Evolutionary conservation across 37 sponge, comb jelly and placozoan species (phyloP).

Genomic region (Chondrilla cf. caribensis): DNA sequence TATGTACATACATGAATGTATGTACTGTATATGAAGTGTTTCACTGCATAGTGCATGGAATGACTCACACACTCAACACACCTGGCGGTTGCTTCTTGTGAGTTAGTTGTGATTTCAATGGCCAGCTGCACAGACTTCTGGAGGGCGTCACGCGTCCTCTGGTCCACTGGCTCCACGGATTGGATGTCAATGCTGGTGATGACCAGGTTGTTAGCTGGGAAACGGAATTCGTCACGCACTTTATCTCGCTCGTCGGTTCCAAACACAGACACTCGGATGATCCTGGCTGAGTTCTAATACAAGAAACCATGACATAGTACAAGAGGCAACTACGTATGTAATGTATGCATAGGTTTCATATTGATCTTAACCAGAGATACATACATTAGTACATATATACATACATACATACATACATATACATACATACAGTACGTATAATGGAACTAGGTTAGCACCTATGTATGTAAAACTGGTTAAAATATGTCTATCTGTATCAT

Average conservation of each 20-base stretch:
- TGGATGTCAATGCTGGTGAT: conserved; percentile 99
- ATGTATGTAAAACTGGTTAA: no score
- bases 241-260: conserved; percentile 93
- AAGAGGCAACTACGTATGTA: no score
- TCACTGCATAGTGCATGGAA: no score
- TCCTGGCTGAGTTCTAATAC: conserved; percentile 93
- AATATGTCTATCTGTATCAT: no score
- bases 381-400: neutral
- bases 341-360: no score
- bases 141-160: conserved; percentile 97
- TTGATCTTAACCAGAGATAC: no score
- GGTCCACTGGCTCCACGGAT: conserved; percentile 99
- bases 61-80: conserved; percentile 21
- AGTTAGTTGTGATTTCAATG: conserved; percentile 99
- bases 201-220: conserved; percentile 93
- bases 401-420: neutral
- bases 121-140: conserved; percentile 99
- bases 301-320: neutral
- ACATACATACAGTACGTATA: neutral
- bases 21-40: no score
- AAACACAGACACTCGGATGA: conserved; percentile 98
- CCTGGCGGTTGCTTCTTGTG: conserved; percentile 98
- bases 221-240: conserved; percentile 84
- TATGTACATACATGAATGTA: no score
- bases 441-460: no score